phyloP scores from a whole-genome alignment of 2,888 invertebrate species.

The Stenurella melanura region DNA sequence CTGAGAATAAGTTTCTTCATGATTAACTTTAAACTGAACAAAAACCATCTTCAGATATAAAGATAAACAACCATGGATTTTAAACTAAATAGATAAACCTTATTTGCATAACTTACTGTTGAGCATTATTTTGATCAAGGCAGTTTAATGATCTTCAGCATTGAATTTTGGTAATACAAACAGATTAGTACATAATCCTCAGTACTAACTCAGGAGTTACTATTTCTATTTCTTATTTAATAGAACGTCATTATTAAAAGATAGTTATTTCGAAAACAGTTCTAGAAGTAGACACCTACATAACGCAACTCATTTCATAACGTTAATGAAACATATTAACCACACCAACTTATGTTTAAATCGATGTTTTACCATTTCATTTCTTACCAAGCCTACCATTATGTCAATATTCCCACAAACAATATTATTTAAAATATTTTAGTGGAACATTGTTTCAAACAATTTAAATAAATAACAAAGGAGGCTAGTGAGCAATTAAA shows the following conservation, averaged over 20 bases:
- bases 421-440: neutral
- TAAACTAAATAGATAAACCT: neutral
- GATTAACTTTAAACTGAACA: neutral
- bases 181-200: neutral
- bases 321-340: no score
- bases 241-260: no score
- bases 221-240: no score
- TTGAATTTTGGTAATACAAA: neutral
- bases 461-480: constrained; percentile 30
- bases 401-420: neutral
- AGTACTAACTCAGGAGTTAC: no score
- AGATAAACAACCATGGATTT: neutral
- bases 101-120: neutral
- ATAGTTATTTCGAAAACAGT: no score
- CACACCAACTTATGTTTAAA: neutral
- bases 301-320: no score
- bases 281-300: no score
- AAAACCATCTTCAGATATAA: neutral
- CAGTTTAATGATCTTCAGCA: neutral
- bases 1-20: neutral
- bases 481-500: constrained; percentile 15
- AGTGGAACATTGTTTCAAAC: neutral
- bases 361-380: neutral
- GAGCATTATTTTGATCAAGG: neutral
- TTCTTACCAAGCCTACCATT: neutral